A percentile compares a stretch with the other conserved stretches of the same genome.
These are phyloP conservation scores for Actinia equina DNA, from an alignment of 64 coral and sea anemone genomes.

Conservation along the genomic window DNA sequence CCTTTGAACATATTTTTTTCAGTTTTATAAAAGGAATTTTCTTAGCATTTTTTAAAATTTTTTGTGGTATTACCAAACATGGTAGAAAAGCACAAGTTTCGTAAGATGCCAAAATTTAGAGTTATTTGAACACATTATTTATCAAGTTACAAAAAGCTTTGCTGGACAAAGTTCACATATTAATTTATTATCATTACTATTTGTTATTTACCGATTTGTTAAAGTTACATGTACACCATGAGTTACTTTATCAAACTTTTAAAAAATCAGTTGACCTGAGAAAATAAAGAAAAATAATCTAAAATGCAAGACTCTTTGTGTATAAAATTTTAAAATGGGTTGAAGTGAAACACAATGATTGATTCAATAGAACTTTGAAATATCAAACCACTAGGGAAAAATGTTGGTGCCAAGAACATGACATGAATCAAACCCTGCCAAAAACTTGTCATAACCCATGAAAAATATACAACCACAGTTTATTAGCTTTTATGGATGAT, in stretches of 20 bases:
- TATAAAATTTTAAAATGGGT: background rate
- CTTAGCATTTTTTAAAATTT: background rate
- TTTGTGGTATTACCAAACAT: background rate
- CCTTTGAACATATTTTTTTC: background rate
- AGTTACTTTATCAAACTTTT: background rate
- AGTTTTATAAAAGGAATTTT: background rate
- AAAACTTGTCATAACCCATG: too few species aligned
- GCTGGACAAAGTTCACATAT: constrained; percentile 1
- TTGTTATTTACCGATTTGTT: background rate
- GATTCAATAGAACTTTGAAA: too few species aligned
- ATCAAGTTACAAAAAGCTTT: background rate
- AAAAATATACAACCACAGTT: too few species aligned
- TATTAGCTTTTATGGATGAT: background rate
- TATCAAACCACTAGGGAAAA: too few species aligned
- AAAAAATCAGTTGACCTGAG: background rate
- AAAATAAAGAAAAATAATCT: background rate
- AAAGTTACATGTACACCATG: background rate
- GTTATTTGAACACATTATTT: background rate
- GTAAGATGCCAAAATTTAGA: background rate
- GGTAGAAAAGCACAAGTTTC: background rate
- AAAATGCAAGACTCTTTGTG: background rate
- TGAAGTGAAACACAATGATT: too few species aligned
- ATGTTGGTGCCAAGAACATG: too few species aligned
- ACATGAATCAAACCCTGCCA: too few species aligned
- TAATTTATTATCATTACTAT: constrained; percentile 3